phyloP scores from a whole-genome alignment of 1,140 invertebrate species.

The Onthophagus taurus region DNA sequence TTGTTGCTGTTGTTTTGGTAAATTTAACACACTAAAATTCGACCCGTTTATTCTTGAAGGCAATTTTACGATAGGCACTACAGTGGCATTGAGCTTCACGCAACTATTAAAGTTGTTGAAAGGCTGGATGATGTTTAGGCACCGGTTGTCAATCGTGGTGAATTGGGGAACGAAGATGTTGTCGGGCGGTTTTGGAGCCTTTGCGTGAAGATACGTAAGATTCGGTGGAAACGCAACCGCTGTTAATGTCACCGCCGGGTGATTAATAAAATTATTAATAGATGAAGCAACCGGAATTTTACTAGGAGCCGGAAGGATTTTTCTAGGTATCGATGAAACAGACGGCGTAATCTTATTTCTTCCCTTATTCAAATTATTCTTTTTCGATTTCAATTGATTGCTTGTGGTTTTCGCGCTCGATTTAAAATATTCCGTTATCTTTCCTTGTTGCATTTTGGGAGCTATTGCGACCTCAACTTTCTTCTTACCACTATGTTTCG shows the following conservation, averaged over 20 bases:
- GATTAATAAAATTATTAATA: slow-evolving; percentile 21
- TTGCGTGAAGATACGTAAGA: slow-evolving; percentile 32
- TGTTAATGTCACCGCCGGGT: slow-evolving; percentile 26
- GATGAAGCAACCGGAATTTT: slow-evolving; percentile 26
- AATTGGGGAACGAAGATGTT: slow-evolving; percentile 33
- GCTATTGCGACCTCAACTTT: slow-evolving; percentile 37
- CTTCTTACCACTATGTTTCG: slow-evolving; percentile 27
- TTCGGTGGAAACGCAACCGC: slow-evolving; percentile 31
- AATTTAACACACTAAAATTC: slow-evolving; percentile 13
- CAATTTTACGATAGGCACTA: slow-evolving; percentile 37
- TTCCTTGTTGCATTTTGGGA: slow-evolving; percentile 42
- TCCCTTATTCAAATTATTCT: slow-evolving; percentile 18
- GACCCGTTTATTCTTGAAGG: slow-evolving; percentile 30
- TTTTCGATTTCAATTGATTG: slow-evolving; percentile 47
- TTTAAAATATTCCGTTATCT: slow-evolving; percentile 76
- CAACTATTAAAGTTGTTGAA: slow-evolving; percentile 33
- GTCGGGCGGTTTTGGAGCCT: slow-evolving; percentile 33
- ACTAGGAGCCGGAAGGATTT: slow-evolving; percentile 35
- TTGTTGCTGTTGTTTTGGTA: slow-evolving; percentile 3
- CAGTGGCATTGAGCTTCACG: slow-evolving; percentile 35
- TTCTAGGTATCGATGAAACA: slow-evolving; percentile 30
- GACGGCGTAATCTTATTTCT: too few species aligned
- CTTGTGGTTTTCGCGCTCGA: too few species aligned
- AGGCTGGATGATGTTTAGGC: slow-evolving; percentile 32
- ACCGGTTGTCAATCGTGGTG: slow-evolving; percentile 25